phyloP scores from a whole-genome alignment of 1,140 invertebrate species.

The Drosophila pseudoananassae region DNA sequence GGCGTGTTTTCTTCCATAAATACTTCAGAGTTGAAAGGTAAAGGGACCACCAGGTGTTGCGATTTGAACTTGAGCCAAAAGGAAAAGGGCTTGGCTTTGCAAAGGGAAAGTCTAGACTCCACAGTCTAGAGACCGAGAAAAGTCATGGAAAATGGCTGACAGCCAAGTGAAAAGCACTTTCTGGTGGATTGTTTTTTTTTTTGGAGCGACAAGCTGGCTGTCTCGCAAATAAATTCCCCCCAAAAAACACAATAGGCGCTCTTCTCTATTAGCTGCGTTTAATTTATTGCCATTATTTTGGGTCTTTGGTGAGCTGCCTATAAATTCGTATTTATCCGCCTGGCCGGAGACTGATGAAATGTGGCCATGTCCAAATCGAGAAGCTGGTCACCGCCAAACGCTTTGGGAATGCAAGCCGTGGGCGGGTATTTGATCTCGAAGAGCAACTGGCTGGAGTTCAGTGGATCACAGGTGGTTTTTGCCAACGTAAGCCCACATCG shows the following conservation, averaged over 20 bases:
- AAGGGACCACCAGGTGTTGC: neutral
- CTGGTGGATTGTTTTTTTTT: conserved; percentile 31
- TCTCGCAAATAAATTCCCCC: conserved; percentile 15
- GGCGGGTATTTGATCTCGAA: conserved; percentile 43
- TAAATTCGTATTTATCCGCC: conserved; percentile 58
- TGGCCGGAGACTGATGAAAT: conserved; percentile 45
- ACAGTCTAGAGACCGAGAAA: conserved; percentile 4
- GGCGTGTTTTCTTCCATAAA: neutral
- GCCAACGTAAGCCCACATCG: conserved; percentile 9
- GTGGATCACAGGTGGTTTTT: conserved; percentile 28
- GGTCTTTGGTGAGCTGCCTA: conserved; percentile 54
- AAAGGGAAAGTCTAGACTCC: conserved; percentile 4
- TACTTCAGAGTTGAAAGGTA: conserved; percentile 2
- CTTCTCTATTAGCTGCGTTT: conserved; percentile 22
- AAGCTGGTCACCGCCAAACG: conserved; percentile 55
- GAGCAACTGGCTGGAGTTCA: conserved; percentile 24
- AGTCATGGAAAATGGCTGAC: conserved; percentile 27
- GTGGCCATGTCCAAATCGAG: conserved; percentile 55
- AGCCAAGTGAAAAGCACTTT: conserved; percentile 37
- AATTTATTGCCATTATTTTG: conserved; percentile 61
- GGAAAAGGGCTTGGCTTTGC: conserved; percentile 18
- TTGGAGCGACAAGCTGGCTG: conserved; percentile 45
- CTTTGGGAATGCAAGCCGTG: conserved; percentile 26
- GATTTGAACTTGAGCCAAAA: conserved; percentile 5
- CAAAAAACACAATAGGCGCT: conserved; percentile 32